Conservation (phyloP, 2,888 invertebrate species). For the Agonopterix arenella region DNA sequence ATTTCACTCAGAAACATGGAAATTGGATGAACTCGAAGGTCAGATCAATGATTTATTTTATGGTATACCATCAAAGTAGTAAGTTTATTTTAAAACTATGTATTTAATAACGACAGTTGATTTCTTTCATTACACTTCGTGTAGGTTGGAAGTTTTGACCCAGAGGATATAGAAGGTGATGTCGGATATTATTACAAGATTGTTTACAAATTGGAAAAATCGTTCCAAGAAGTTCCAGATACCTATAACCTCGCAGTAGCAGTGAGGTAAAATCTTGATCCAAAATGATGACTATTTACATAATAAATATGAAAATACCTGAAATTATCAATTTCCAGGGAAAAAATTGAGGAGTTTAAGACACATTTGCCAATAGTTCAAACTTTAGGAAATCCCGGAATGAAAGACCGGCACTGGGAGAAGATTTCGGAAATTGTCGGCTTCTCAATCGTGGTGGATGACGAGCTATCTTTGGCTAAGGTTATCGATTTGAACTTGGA, state of each 20-base stretch:
- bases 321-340: constrained; percentile 41
- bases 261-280: constrained; percentile 51
- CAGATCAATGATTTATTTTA: background rate
- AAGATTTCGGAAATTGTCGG: constrained; percentile 96
- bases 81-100: no score
- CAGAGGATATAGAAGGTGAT: constrained; percentile 91
- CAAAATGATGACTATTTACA: background rate
- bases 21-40: constrained; percentile 88
- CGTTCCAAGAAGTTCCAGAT: constrained; percentile 85
- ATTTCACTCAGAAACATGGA: constrained; percentile 89
- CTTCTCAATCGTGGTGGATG: constrained; percentile 91
- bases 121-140: constrained; percentile 17
- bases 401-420: constrained; percentile 96
- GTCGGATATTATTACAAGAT: constrained; percentile 82
- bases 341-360: constrained; percentile 90
- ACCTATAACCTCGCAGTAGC: constrained; percentile 83
- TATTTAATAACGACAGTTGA: no score
- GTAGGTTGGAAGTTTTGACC: constrained; percentile 89
- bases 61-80: no score
- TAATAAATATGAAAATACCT: background rate
- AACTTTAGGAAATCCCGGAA: constrained; percentile 95
- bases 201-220: constrained; percentile 92
- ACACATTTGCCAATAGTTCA: constrained; percentile 93
- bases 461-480: constrained; percentile 87
- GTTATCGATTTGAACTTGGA: constrained; percentile 93